phyloP scores from a whole-genome alignment of 2,113 vertebrate species.

The Salvelinus alpinus region DNA sequence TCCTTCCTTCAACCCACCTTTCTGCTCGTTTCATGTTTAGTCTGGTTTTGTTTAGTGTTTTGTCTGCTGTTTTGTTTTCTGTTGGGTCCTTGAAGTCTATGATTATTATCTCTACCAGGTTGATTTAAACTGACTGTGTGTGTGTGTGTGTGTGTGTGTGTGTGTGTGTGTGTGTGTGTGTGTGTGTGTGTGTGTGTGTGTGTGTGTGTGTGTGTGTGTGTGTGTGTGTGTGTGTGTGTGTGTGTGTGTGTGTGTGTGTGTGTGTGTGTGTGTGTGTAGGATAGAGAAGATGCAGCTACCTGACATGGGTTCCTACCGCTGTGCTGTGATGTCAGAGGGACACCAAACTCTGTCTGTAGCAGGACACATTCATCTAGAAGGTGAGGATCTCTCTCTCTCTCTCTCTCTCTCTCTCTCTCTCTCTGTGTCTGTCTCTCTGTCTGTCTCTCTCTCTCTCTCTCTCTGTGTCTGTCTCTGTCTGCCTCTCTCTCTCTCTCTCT shows the following conservation, averaged over 20 bases:
- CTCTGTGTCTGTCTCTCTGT: too few relatives aligned
- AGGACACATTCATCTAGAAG: conserved; percentile 82
- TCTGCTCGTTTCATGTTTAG: too few relatives aligned
- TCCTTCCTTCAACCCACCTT: too few relatives aligned
- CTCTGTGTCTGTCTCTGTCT: too few relatives aligned
- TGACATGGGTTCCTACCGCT: conserved; percentile 81
- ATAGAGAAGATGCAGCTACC: conserved; percentile 74
- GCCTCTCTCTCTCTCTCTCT: too few relatives aligned
- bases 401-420: too few relatives aligned
- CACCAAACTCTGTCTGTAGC: conserved; percentile 67
- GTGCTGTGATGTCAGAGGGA: conserved; percentile 57
- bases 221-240: neutral
- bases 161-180: neutral
- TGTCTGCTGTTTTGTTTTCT: too few relatives aligned
- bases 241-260: neutral
- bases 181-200: neutral
- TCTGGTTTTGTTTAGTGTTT: too few relatives aligned
- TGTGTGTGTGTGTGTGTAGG: conserved; percentile 37
- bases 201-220: neutral
- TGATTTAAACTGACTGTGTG: neutral
- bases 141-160: too few relatives aligned
- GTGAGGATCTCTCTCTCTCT: conserved; percentile 54
- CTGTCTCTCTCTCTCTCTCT: too few relatives aligned
- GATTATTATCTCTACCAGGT: too few relatives aligned
- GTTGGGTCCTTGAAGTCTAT: too few relatives aligned